Evolutionary conservation across 2,888 invertebrate species (phyloP), one percentile per base, ranked within the genome.

Genomic region (Scrobipalpa costella): DNA sequence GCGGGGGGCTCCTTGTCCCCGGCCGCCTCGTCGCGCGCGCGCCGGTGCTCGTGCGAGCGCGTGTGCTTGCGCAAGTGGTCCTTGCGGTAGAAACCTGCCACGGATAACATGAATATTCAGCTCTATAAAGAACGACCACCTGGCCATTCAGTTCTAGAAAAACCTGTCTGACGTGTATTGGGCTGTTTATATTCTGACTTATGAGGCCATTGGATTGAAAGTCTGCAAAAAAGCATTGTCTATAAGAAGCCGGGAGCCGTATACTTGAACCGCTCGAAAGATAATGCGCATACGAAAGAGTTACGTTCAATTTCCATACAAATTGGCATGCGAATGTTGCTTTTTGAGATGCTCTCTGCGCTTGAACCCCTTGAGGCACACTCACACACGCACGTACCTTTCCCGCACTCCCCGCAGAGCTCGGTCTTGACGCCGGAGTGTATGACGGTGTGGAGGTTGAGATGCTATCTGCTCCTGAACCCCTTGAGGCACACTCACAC

Each of bases 11-110:
- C 78, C 76, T 61, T 79, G 75, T 67, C 86, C 77, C 83, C 88
- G 68, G 83, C 88, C 62, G 93, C 92, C 80, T 95, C 95, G 78
- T 95, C 95, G 69, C 96, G 95, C 60, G 95, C 93, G 44, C 96
- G 92, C 75, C 95, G 94, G n/a, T 94, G 94, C 73, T 95, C 92
- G 85, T 96, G 96, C 67, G 95, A 95, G 59, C 95, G 93, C 19
- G 95, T 94, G 83, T 96, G 96, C 80, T 96, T 96, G 75, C 96
- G 92, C 60, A 96, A 84, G 83, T 96, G 96, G 79, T 96, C 96
- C 78, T 96, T 96, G 62, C 96, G 92, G 79, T 95, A 95, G 81
- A 95, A 95, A 40, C 95, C 95, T 92, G 78, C 0, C 8, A 7
- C 8, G 0, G 34, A 13, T 34, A 7, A 8, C 40, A 40, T 40